Conservation (phyloP, 2,888 invertebrate species). For the Caenorhabditis sp. region DNA sequence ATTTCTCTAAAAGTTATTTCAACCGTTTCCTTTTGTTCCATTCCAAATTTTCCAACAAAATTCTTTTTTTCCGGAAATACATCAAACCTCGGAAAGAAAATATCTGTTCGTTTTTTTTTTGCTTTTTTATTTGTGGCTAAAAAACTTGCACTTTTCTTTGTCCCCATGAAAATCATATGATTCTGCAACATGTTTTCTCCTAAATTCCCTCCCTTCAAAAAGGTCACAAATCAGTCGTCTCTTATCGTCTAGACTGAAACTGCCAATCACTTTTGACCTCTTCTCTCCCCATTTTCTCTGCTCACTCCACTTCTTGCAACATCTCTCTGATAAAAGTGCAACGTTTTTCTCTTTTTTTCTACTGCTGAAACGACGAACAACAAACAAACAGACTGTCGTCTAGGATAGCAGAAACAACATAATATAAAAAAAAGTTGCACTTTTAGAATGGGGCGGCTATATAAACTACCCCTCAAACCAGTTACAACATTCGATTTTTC, state of each 20-base stretch:
- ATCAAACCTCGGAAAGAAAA: not conserved
- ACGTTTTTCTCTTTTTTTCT: too few relatives aligned
- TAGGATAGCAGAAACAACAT: slow-evolving; percentile 1
- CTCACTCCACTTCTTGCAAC: slow-evolving; percentile 8
- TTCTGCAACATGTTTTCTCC: not conserved
- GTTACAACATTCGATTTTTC: not conserved
- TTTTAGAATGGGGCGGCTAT: slow-evolving; percentile 11
- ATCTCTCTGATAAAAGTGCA: slow-evolving; percentile 37
- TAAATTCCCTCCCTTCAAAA: too few relatives aligned
- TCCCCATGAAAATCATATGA: not conserved
- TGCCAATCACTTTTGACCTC: not conserved
- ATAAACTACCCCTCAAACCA: not conserved
- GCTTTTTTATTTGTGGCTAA: too few relatives aligned
- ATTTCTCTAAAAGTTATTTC: too few relatives aligned
- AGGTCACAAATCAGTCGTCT: not conserved
- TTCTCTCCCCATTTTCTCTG: not conserved
- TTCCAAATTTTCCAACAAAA: not conserved
- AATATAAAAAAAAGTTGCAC: slow-evolving; percentile 33
- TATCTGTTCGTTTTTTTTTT: not conserved
- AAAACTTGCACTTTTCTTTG: not conserved
- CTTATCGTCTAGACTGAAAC: not conserved
- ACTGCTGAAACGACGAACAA: not conserved
- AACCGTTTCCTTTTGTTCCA: too few relatives aligned
- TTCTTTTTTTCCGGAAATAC: not conserved
- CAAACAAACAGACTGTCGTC: not conserved